Conservation (phyloP, 2,113 vertebrate genomes). For the Campylorhamphus procurvoides region DNA sequence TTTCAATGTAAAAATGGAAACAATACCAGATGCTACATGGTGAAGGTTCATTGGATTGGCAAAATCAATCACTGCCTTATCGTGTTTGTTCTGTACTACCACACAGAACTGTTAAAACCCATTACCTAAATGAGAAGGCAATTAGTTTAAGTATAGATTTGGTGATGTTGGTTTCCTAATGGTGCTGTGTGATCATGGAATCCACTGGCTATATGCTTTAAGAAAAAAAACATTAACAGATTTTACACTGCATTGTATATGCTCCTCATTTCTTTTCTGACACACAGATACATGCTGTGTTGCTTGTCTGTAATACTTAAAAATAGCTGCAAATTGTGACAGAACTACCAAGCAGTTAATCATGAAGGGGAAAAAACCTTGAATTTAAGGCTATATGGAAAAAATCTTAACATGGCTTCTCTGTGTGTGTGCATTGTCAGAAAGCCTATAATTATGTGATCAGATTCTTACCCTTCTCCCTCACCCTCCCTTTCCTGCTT, state of each 20-base stretch:
- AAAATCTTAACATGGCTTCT: background rate
- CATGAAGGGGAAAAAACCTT: background rate
- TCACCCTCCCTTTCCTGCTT: background rate
- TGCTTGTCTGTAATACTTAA: background rate
- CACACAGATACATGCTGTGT: background rate
- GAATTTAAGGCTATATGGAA: background rate
- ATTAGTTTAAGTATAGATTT: background rate
- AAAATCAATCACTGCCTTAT: background rate
- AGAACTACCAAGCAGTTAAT: background rate
- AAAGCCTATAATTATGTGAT: background rate
- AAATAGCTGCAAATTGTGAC: constrained; percentile 6
- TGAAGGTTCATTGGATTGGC: background rate
- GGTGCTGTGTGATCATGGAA: background rate
- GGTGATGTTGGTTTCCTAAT: background rate
- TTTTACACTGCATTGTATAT: background rate
- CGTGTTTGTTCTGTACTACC: background rate
- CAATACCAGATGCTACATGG: background rate
- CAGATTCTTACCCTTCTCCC: background rate
- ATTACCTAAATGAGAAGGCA: background rate
- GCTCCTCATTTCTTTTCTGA: background rate
- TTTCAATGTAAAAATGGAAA: background rate
- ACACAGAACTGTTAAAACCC: background rate
- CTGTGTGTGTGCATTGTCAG: background rate
- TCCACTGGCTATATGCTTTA: background rate
- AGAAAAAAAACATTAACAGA: background rate